Evolutionary conservation across 2,113 vertebrate genomes (phyloP).

Genomic region (Typhlomys cinereus): DNA sequence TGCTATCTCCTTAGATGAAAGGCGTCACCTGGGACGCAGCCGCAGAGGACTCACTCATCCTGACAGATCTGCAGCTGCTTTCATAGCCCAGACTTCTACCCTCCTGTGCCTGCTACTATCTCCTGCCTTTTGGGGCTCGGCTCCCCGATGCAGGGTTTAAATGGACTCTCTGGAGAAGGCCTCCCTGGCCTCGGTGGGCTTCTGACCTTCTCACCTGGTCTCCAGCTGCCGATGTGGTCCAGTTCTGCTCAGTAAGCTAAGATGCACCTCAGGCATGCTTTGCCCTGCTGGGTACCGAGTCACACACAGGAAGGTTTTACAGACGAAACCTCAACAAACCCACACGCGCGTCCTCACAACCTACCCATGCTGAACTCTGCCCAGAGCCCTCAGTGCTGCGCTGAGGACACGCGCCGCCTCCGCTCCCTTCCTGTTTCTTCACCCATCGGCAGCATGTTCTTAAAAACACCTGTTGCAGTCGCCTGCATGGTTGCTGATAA

Average conservation of each 20-base stretch:
- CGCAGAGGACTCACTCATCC: background rate
- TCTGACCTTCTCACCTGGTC: background rate
- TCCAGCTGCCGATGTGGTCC: background rate
- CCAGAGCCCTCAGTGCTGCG: background rate
- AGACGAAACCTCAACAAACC: slow-evolving; percentile 52
- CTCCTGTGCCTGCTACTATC: background rate
- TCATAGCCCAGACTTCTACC: background rate
- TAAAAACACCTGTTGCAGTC: too few species aligned
- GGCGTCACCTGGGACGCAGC: background rate
- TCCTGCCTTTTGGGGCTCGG: background rate
- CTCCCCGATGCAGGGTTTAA: background rate
- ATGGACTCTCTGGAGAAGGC: background rate
- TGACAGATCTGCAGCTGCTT: background rate
- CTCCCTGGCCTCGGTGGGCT: background rate
- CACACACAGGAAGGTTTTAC: background rate
- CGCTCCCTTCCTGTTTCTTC: background rate
- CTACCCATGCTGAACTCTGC: background rate
- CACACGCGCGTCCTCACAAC: background rate
- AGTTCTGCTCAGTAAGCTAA: background rate
- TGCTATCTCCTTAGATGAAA: background rate
- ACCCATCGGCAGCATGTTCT: background rate
- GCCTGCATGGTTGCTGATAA: too few species aligned
- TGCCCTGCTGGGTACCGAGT: background rate
- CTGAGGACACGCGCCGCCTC: background rate
- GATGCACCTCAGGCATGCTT: background rate